A percentile compares a stretch with the other conserved stretches of the same genome.
Evolutionary conservation across 2,888 invertebrate genomes (phyloP).

Genomic region (Latrodectus elegans): DNA sequence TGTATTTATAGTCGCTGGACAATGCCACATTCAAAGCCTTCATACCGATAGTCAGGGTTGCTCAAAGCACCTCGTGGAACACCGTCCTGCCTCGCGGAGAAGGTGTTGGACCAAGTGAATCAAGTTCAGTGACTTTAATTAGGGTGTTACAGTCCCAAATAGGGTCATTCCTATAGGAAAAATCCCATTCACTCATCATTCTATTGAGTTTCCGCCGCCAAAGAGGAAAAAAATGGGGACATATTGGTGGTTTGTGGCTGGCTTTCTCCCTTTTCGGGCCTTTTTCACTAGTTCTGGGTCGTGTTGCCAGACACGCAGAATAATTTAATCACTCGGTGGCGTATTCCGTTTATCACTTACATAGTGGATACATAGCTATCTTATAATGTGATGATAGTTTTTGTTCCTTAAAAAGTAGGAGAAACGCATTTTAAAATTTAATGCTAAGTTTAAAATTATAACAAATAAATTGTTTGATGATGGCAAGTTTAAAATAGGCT

Average conservation of each 20-base stretch:
- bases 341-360: too few relatives aligned
- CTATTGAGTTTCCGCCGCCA: not conserved
- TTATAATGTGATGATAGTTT: too few relatives aligned
- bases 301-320: not conserved
- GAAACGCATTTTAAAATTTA: too few relatives aligned
- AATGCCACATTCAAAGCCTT: not conserved
- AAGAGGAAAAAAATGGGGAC: not conserved
- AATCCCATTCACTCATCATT: not conserved
- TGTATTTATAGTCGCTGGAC: too few relatives aligned
- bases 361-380: too few relatives aligned
- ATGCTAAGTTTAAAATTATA: too few relatives aligned
- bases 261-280: not conserved
- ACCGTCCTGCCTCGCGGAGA: constrained; percentile 24
- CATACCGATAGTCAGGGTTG: not conserved
- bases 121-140: constrained; percentile 65
- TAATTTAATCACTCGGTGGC: too few relatives aligned
- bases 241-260: not conserved
- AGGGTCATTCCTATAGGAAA: constrained; percentile 49
- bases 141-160: constrained; percentile 25
- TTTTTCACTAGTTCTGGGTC: constrained; percentile 1
- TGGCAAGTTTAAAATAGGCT: too few relatives aligned
- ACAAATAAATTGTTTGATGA: too few relatives aligned
- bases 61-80: constrained; percentile 20
- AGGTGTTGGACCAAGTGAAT: constrained; percentile 35
- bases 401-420: too few relatives aligned